Base-by-base conservation (phyloP, 2,113 vertebrate genomes). In the Sebastes schlegelii region DNA sequence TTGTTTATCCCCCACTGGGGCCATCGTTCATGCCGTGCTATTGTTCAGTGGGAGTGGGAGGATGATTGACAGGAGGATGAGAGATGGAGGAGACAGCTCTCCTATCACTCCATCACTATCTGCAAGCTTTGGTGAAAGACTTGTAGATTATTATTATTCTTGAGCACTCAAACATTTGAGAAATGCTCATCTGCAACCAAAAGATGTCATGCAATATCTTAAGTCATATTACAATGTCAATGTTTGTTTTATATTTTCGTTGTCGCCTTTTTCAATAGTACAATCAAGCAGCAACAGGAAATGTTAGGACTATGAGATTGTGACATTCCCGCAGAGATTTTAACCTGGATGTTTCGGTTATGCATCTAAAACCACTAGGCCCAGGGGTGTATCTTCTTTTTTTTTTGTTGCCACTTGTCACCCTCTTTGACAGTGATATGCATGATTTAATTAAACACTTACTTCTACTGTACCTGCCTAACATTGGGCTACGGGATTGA, bases 1-100 rank as follows among this genome's bases (percentile, higher is more conserved):
- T 69, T 83, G 91, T 93, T 95, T 85, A 91, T 94, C 92, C 74
- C 76, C 75, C 71, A 49, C 8, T 82, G 79, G 73, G 85, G 87
- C 74, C 86, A 54, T 40, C 65, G 87, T 34, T 65, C 88, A 77
- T 90, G 80, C 75, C 70, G 77, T 60, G 87, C 85, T 80, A 84
- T 91, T 92, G 92, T 93, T 88, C 72, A 62, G 11, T 14, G 54
- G 67, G 69, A 78, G 77, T 26, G 26, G 26, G 26, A 26, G 26
- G 62, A 54, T 88, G 92, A 89, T 57, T 85, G 88, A 89, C 83
- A 72, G 55, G 73, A 76, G 78, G 83, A 21, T 73, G 87, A 84
- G 60, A 16, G 67, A 26, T 26, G 26, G 75, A 64, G 79, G 74
- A 52, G 74, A 60, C 43, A 49, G 74, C 67, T 77, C 64, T 23